phyloP scores from a whole-genome alignment of 2,888 invertebrate genomes.

The Oxystoma pomonae region DNA sequence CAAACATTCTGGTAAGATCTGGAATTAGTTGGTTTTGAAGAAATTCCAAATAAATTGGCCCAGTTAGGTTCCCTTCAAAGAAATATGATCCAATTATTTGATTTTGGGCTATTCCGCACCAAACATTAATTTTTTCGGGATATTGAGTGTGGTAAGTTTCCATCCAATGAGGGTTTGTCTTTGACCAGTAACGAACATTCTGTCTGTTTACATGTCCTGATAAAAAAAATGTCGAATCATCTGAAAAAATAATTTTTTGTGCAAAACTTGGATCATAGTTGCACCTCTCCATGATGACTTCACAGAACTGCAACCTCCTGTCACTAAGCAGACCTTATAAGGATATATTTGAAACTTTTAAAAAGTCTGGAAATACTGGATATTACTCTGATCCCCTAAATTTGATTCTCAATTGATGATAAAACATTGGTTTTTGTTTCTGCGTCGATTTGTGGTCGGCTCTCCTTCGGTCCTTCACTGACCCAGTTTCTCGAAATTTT shows the following conservation, averaged over 20 bases:
- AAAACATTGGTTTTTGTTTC: background rate
- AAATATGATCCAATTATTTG: slow-evolving; percentile 6
- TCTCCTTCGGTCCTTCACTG: background rate
- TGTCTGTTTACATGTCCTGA: background rate
- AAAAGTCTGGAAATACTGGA: background rate
- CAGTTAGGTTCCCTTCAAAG: background rate
- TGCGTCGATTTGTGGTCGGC: background rate
- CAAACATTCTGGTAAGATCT: slow-evolving; percentile 5
- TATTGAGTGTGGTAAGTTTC: background rate
- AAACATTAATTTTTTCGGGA: slow-evolving; percentile 2
- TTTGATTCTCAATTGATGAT: background rate
- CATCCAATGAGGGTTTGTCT: background rate
- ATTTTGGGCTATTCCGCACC: slow-evolving; percentile 8
- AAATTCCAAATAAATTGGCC: slow-evolving; percentile 4
- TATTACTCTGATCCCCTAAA: background rate
- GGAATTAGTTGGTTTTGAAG: background rate
- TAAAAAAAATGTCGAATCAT: background rate
- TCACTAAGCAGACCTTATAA: background rate
- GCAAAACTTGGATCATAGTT: background rate
- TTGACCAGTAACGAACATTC: background rate
- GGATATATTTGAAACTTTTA: background rate
- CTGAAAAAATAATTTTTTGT: background rate
- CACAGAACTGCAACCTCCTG: background rate
- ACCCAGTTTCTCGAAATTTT: background rate
- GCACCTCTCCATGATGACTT: background rate